Evolutionary conservation across 2,888 invertebrate species (phyloP).

Genomic region (Iphiclides podalirius): DNA sequence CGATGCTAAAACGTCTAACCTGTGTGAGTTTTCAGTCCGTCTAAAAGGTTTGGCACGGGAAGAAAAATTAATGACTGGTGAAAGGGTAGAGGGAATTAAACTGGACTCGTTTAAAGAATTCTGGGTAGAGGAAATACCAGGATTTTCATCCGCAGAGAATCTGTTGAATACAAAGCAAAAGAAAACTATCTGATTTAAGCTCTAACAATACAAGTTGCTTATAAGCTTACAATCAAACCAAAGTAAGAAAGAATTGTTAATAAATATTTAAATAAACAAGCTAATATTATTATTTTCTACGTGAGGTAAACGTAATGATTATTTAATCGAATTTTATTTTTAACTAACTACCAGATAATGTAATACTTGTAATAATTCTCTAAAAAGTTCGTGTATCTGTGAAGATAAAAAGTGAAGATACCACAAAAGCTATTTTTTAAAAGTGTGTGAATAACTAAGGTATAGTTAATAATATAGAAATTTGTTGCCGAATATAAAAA

Average conservation of each 20-base stretch:
- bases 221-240: slow-evolving; percentile 25
- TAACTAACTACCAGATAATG: neutral
- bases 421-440: slow-evolving; percentile 67
- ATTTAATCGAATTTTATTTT: neutral
- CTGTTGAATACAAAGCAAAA: slow-evolving; percentile 80
- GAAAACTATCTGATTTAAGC: slow-evolving; percentile 70
- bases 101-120: slow-evolving; percentile 60
- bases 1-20: slow-evolving; percentile 57
- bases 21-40: slow-evolving; percentile 66
- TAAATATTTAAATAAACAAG: slow-evolving; percentile 12
- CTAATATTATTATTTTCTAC: slow-evolving; percentile 1
- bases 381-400: slow-evolving; percentile 10
- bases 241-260: slow-evolving; percentile 26
- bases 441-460: no score
- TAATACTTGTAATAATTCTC: no score
- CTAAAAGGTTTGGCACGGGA: slow-evolving; percentile 74
- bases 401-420: slow-evolving; percentile 56
- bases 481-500: slow-evolving; percentile 15
- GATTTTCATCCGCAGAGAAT: slow-evolving; percentile 77
- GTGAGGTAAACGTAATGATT: neutral
- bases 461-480: no score
- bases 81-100: slow-evolving; percentile 48
- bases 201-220: slow-evolving; percentile 38
- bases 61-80: slow-evolving; percentile 61
- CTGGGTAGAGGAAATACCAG: slow-evolving; percentile 62